Base-by-base conservation (phyloP, 2,888 invertebrate species). In the Pristionchus exspectatus region DNA sequence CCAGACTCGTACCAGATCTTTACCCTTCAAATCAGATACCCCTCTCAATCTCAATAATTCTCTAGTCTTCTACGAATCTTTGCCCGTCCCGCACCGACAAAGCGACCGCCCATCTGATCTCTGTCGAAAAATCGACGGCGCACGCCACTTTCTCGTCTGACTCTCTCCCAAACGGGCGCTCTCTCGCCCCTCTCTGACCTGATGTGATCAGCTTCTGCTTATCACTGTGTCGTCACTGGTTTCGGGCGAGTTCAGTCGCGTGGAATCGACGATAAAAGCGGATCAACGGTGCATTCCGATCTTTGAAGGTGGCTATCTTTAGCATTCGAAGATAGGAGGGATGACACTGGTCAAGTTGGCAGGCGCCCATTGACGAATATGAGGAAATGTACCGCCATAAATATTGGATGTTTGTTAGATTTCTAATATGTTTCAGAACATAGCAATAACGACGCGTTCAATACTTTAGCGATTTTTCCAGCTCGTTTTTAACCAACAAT, bases 101-200 rank as follows among this genome's bases (percentile, higher is more conserved):
- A 74, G 74, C 74, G n/a, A 5, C 30, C 21, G 27, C 84, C 59
- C 59, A 59, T 30, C 59, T 44, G 87, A 87, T 87, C 87, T 66
- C 87, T 87, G 87, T 87, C 30, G 18, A 3, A 44, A 44, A 33
- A 5, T 54, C 63, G 38, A 54, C 69, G 18, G 30, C 44, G 38
- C 66, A 38, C 24, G 21, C 87, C 56, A 24, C 56, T 66, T 69
- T 69, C 66, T 87, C 50, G 81, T 81, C 81, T 81, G 81, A 54
- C 4, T 81, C 81, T 81, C 81, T 54, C 81, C 2, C 14, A 14
- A 24, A 27, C 33, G 16, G 27, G 2, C 16, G 50, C 50, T 81
- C 50, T 81, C 81, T 81, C 81, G 27, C n/a, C 81, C 24, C 16
- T 50, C 50, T 44, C 77, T 33, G 72, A 72, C 21, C 72, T 33